A percentile compares a stretch with the other conserved stretches of the same genome.
These are phyloP conservation scores for Parazoanthus swiftii DNA, from an alignment of 92 coral and sea anemone genomes.

Conservation along the genomic window DNA sequence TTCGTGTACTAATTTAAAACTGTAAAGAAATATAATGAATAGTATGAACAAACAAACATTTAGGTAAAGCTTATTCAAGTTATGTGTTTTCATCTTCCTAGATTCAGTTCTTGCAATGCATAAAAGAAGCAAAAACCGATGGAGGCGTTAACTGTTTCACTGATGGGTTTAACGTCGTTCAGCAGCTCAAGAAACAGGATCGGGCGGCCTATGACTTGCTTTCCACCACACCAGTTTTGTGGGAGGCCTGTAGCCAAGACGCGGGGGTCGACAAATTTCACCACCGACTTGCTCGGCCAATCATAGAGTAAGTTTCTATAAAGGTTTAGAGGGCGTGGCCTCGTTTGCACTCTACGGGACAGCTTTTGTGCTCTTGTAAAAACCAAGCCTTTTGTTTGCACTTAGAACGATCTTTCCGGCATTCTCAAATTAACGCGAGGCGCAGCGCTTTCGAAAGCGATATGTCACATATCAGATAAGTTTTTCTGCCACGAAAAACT, in stretches of 20 bases:
- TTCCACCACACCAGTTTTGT: slow-evolving; percentile 68
- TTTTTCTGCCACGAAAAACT: too few species aligned
- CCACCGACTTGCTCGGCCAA: slow-evolving; percentile 69
- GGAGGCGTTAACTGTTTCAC: slow-evolving; percentile 78
- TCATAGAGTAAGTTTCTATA: slow-evolving; percentile 66
- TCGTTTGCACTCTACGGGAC: too few species aligned
- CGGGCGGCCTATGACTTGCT: slow-evolving; percentile 61
- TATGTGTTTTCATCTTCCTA: not conserved
- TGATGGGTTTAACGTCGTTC: slow-evolving; percentile 73
- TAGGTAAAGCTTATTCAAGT: not conserved
- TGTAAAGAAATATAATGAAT: not conserved
- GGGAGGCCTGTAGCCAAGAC: slow-evolving; percentile 63
- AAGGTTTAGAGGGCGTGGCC: too few species aligned
- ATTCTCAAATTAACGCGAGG: too few species aligned
- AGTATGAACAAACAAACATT: not conserved
- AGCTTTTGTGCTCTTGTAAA: too few species aligned
- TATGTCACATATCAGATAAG: too few species aligned
- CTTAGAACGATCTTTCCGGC: too few species aligned
- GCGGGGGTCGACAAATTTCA: slow-evolving; percentile 66
- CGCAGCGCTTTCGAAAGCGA: too few species aligned
- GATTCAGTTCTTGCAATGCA: slow-evolving; percentile 77
- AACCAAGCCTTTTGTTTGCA: too few species aligned
- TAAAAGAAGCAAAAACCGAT: slow-evolving; percentile 59
- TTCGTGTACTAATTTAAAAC: not conserved
- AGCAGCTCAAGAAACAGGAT: slow-evolving; percentile 58